Evolutionary conservation across 2,113 vertebrate genomes (phyloP).

Genomic region (Acanthisitta chloris): DNA sequence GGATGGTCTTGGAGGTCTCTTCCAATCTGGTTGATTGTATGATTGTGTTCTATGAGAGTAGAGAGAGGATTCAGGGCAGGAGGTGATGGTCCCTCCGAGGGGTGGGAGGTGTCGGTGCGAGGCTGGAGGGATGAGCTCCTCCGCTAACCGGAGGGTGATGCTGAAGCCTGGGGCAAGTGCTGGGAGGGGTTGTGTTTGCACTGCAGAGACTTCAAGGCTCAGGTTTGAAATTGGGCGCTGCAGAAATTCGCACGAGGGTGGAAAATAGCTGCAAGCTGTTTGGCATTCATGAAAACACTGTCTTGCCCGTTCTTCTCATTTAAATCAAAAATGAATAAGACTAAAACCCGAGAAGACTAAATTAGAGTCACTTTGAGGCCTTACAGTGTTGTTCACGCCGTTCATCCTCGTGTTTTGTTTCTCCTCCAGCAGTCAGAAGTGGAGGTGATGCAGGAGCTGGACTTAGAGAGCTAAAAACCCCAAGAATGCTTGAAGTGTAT

Average conservation of each 20-base stretch:
- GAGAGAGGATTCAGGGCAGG: neutral
- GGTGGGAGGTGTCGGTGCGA: neutral
- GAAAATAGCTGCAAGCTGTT: neutral
- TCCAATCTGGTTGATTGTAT: too few relatives aligned
- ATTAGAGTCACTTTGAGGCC: neutral
- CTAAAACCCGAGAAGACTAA: neutral
- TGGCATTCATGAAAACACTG: rapidly evolving
- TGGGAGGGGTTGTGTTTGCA: neutral
- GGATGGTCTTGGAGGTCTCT: too few relatives aligned
- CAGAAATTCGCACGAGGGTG: neutral
- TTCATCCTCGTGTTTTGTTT: neutral
- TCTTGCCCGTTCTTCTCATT: rapidly evolving
- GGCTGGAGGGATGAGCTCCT: neutral
- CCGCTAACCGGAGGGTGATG: neutral
- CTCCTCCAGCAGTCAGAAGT: neutral
- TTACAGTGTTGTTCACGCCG: neutral
- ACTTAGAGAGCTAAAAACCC: neutral
- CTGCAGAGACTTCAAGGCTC: constrained; percentile 1
- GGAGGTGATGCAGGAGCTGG: neutral
- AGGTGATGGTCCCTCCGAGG: neutral
- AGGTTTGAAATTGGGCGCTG: neutral
- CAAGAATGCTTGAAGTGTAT: neutral
- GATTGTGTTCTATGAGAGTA: too few relatives aligned
- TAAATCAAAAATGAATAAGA: neutral
- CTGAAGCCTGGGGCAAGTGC: neutral